Evolutionary conservation across 2,113 vertebrate genomes (phyloP), one percentile per base, ranked within the genome.

Genomic region (Sminthopsis crassicaudata): DNA sequence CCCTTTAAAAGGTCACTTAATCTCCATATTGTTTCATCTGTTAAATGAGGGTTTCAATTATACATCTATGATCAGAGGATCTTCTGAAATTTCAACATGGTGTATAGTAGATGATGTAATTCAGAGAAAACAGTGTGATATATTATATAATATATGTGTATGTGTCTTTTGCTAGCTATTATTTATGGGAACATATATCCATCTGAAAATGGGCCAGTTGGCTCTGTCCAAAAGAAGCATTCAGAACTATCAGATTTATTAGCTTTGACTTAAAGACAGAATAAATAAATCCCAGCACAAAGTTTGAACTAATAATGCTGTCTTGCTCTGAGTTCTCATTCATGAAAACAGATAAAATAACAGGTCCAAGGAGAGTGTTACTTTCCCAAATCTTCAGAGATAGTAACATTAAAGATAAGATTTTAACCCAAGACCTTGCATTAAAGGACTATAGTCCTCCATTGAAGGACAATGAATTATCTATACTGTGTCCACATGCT

Each of bases 171-270:
- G 57, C 57, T 19, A 76, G 36, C 14, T 76, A 19, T 76, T 76
- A n/a, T 76, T 76, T 76, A 76, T 76, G 5, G 7, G 30, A n/a
- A n/a, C 16, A 19, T 53, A 92, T 30, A 46, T 42, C 27, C 46
- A 42, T 91, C 91, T 94, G 51, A 36, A 91, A 93, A 91, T 92
- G 46, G 27, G 36, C 46, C 88, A 92, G 42, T 46, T 48, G 36
- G 25, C 1, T 7, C 26, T 48, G 16, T 93, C n/a, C 89, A 92
- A 96, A 89, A 91, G 24, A 48, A 53, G 53, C 12, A 88, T 90
- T 93, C 53, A 36, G 94, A 95, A 89, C 50, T 24, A 92, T 12
- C 76, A 46, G 14, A 90, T 46, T 90, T 96, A 92, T 53, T 92
- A 89, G 14, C 23, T 53, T 1, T 23, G 23, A 91, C 22, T 92